Conservation (phyloP, 2,113 vertebrate species). For the Coptodon bakossiorum region DNA sequence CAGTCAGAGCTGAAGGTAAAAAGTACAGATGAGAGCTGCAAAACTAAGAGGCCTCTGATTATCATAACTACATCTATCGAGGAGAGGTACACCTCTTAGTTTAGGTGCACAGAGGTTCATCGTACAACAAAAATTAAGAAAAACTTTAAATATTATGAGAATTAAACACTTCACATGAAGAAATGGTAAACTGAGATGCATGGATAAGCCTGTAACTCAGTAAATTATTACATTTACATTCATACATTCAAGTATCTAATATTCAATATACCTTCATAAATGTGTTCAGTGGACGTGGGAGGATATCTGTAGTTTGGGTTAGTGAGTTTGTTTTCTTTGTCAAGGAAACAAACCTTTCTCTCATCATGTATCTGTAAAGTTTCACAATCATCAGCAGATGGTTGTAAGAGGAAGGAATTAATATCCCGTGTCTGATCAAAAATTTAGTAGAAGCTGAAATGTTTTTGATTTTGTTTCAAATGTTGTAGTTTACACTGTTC, state of each 20-base stretch:
- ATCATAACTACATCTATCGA: slow-evolving; percentile 47
- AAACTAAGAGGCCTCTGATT: slow-evolving; percentile 51
- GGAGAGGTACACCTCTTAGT: slow-evolving; percentile 11
- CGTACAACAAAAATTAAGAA: background rate
- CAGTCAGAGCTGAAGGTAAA: background rate
- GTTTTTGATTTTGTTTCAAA: background rate
- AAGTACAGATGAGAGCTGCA: rapidly evolving
- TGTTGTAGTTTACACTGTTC: background rate
- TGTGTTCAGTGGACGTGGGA: background rate
- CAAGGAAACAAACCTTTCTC: background rate
- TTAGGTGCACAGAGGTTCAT: background rate
- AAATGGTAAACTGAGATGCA: background rate
- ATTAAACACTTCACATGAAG: background rate
- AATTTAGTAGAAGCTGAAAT: background rate
- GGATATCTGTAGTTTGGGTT: background rate
- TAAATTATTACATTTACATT: background rate
- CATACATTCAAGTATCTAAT: background rate
- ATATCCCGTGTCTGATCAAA: background rate
- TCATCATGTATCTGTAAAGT: background rate
- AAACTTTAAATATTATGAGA: background rate
- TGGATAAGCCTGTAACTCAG: background rate
- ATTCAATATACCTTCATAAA: background rate
- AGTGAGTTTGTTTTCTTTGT: background rate
- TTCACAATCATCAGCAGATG: background rate
- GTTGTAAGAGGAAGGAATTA: background rate